A percentile compares a stretch with the other conserved stretches of the same genome.
phyloP scores from a whole-genome alignment of 2,797 vertebrate genomes.

The Urosaurus nigricauda region DNA sequence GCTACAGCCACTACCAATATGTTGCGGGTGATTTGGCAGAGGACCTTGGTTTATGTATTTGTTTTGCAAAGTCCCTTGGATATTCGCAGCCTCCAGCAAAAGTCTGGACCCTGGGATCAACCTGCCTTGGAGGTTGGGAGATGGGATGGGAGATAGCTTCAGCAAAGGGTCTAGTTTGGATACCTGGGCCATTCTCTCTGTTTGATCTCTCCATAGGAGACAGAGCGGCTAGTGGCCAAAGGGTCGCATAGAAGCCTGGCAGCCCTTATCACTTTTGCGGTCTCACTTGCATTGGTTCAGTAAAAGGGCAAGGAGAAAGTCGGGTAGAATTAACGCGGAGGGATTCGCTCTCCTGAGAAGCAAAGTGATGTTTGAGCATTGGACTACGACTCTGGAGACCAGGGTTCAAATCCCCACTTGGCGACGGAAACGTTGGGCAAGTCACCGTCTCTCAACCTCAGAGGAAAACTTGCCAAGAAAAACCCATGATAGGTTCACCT shows the following conservation, averaged over 20 bases:
- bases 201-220: constrained; percentile 30
- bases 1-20: too few relatives aligned
- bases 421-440: too few relatives aligned
- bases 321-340: background rate
- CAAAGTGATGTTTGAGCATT: too few relatives aligned
- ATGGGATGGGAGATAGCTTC: constrained; percentile 15
- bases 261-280: background rate
- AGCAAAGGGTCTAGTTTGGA: background rate
- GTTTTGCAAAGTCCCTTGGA: background rate
- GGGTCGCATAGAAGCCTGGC: background rate
- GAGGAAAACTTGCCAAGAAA: too few relatives aligned
- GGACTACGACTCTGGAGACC: too few relatives aligned
- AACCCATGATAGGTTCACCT: too few relatives aligned
- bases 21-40: background rate
- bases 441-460: too few relatives aligned
- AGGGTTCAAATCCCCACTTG: background rate
- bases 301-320: background rate
- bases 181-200: background rate
- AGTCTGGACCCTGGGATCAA: background rate
- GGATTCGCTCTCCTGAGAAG: too few relatives aligned
- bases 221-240: constrained; percentile 15
- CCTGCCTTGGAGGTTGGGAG: constrained; percentile 11
- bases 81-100: background rate
- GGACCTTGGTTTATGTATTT: too few relatives aligned
- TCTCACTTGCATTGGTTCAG: constrained; percentile 9